A percentile compares a stretch with the other conserved stretches of the same genome.
These are phyloP conservation scores for Phoxinus dragarum DNA, from an alignment of 2,797 vertebrate species.

Conservation along the genomic window DNA sequence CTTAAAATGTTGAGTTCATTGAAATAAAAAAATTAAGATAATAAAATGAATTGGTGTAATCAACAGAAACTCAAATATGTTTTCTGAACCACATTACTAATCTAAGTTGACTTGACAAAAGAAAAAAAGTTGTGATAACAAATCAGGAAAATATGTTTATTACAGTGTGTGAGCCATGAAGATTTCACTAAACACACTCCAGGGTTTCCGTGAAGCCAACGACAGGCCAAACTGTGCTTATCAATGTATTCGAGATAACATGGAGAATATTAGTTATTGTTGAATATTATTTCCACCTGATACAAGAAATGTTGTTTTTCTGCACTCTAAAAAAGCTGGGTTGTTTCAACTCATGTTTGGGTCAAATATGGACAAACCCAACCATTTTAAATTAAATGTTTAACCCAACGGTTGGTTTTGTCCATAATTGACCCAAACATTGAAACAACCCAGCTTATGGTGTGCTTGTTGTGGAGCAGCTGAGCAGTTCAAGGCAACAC, in stretches of 20 bases:
- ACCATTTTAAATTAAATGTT: neutral
- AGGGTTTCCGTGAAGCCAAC: neutral
- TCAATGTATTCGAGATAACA: neutral
- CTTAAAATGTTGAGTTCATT: too few relatives aligned
- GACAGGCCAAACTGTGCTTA: fast-evolving
- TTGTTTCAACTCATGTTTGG: neutral
- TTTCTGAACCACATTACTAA: too few relatives aligned
- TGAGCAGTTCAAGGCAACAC: neutral
- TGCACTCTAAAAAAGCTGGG: neutral
- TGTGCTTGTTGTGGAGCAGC: neutral
- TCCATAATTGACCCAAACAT: neutral
- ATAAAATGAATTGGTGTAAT: too few relatives aligned
- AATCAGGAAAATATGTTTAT: too few relatives aligned
- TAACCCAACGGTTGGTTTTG: neutral
- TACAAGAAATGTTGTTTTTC: neutral
- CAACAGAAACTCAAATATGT: too few relatives aligned
- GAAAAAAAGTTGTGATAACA: too few relatives aligned
- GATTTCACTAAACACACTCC: neutral
- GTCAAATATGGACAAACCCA: neutral
- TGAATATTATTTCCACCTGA: neutral
- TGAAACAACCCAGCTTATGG: too few relatives aligned
- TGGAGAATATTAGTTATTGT: neutral
- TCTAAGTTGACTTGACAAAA: too few relatives aligned
- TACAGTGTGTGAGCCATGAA: neutral
- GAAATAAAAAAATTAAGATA: too few relatives aligned